Conservation (phyloP, 2,797 vertebrate species). For the Balearica regulorum region DNA sequence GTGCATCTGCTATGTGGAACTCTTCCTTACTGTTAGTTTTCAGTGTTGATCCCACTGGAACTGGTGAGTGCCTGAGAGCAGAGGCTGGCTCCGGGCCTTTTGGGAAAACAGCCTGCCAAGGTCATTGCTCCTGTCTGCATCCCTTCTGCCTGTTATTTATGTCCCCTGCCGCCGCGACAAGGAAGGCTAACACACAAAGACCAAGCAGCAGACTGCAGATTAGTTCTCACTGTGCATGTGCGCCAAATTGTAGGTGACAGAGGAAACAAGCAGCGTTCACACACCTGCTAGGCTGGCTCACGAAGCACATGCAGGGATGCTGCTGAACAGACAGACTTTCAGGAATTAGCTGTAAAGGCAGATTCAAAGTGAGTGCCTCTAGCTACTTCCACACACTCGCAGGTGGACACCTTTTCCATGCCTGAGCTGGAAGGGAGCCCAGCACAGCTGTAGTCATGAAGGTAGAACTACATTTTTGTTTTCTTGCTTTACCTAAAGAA, state of each 20-base stretch:
- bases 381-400: neutral
- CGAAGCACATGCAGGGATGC: fast-evolving
- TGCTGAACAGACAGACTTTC: neutral
- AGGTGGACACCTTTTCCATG: fast-evolving
- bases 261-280: neutral
- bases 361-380: neutral
- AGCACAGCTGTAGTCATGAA: neutral
- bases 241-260: neutral
- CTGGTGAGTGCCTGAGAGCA: neutral
- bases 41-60: neutral
- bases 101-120: neutral
- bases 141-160: neutral
- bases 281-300: neutral
- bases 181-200: neutral
- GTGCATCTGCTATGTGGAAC: neutral
- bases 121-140: neutral
- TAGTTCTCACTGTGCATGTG: fast-evolving
- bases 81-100: neutral
- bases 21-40: neutral
- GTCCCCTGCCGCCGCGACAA: neutral
- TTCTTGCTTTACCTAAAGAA: neutral
- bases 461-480: neutral
- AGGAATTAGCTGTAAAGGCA: neutral
- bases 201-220: neutral
- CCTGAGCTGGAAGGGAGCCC: neutral